These are phyloP conservation scores for Tupaia tana DNA, from an alignment of 2,113 vertebrate genomes.

Conservation along the genomic window DNA sequence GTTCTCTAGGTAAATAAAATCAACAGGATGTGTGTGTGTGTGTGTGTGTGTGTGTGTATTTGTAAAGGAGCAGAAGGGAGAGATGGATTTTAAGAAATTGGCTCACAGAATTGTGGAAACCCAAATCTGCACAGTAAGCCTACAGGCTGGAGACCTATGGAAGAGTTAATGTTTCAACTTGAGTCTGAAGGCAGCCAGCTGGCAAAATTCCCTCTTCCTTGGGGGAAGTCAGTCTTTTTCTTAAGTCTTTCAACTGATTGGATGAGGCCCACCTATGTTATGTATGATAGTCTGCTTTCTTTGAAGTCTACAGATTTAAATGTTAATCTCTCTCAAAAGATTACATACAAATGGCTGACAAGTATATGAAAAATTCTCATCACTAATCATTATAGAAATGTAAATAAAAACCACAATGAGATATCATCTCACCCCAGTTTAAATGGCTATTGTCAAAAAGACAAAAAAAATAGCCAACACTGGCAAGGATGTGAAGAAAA, in stretches of 20 bases:
- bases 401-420: no score
- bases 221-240: not conserved
- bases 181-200: not conserved
- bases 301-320: not conserved
- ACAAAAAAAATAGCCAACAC: no score
- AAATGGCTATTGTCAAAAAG: no score
- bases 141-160: not conserved
- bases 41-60: not conserved
- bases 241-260: not conserved
- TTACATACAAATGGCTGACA: no score
- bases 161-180: not conserved
- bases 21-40: not conserved
- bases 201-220: not conserved
- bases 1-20: not conserved
- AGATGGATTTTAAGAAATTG: constrained; percentile 27
- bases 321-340: not conserved
- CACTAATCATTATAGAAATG: no score
- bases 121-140: not conserved
- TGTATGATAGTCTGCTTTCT: not conserved
- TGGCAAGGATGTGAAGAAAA: no score
- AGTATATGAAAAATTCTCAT: no score
- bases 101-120: not conserved
- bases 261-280: not conserved
- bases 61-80: not conserved
- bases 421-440: no score